Evolutionary conservation across 2,888 invertebrate genomes (phyloP).

Genomic region (Tenthredo mesomela): DNA sequence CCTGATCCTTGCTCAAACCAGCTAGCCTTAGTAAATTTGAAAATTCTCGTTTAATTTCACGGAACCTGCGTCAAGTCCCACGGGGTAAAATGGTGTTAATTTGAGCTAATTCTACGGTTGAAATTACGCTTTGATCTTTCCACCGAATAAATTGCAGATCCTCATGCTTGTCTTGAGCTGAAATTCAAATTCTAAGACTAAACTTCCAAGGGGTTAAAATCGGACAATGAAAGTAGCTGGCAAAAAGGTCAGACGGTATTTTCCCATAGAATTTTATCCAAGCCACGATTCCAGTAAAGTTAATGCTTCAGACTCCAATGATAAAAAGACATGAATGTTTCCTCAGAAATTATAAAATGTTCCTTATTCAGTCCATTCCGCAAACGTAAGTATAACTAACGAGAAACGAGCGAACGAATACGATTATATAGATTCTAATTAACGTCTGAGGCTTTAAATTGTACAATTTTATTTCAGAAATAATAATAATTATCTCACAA

Average conservation of each 20-base stretch:
- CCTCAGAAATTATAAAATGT: not conserved
- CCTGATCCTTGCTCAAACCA: not conserved
- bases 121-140: constrained; percentile 41
- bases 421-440: too few relatives aligned
- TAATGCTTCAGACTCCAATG: not conserved
- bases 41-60: constrained; percentile 41
- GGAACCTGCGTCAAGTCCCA: not conserved
- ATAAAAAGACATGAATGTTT: not conserved
- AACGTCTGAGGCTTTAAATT: too few relatives aligned
- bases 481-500: too few relatives aligned
- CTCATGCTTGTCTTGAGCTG: not conserved
- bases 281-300: not conserved
- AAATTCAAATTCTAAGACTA: constrained; percentile 21
- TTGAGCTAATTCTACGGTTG: constrained; percentile 26
- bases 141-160: constrained; percentile 39
- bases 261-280: not conserved
- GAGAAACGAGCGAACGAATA: too few relatives aligned
- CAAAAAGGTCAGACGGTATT: not conserved
- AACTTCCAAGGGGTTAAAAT: not conserved
- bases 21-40: not conserved
- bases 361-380: too few relatives aligned
- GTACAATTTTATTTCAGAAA: too few relatives aligned
- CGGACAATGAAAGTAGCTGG: not conserved
- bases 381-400: too few relatives aligned
- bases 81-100: constrained; percentile 33